Evolutionary conservation across 2,888 invertebrate genomes (phyloP), one percentile per base, ranked within the genome.

Genomic region (Acronicta aceris): DNA sequence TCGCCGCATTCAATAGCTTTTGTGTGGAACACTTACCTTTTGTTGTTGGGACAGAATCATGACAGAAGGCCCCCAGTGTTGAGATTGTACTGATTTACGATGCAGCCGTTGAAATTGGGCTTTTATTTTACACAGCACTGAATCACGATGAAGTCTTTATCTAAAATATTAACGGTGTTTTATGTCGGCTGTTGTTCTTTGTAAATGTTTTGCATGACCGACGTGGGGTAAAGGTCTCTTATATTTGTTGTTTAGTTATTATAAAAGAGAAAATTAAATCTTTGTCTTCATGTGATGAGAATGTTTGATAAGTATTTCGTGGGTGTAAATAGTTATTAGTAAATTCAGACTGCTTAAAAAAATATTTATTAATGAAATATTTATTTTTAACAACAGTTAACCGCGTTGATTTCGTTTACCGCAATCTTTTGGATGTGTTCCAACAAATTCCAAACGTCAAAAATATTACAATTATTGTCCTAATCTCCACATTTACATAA

Each of bases 21-120:
- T 88, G 84, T 87, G 76, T 64, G 79, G 80, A 78, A 82, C 81
- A 82, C 85, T 85, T 84, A 82, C 87, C 89, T 89, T 84, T 89
- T 89, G 89, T 89, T 86, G 78, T 79, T 65, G 71, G 74, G 80
- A 82, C 85, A 81, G 79, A 78, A 76, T 72, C 85, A 81, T 83
- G 86, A 85, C 86, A 85, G 81, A 88, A 85, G 79, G 82, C 51
- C 74, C 61, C 79, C 76, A 71, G 79, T 76, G 78, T 70, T 76
- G 76, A 83, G 82, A 85, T 87, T 83, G 83, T 81, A 72, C 83
- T 84, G 84, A 89, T 88, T 89, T 87, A 88, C 79, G 84, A 80
- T 78, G 58, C 64, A 76, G 65, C 81, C 79, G 71, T 67, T 73
- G 76, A 83, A 86, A 87, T 85, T 82, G 83, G 80, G 74, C 77